Conservation (phyloP, 2,113 vertebrate species). For the Scytalopus superciliaris region DNA sequence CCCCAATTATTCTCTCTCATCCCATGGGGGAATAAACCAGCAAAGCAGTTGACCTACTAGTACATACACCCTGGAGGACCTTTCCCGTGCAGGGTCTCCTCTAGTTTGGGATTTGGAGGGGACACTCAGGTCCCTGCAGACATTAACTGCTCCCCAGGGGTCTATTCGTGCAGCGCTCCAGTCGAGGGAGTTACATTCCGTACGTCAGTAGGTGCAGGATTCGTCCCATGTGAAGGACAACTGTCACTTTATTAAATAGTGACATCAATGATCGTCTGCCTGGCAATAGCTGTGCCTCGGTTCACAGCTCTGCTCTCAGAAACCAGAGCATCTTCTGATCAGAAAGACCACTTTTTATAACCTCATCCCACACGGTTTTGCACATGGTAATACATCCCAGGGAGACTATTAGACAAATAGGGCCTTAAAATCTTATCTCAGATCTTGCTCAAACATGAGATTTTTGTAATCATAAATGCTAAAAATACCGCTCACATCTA, state of each 20-base stretch:
- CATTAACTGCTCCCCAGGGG: background rate
- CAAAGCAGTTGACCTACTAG: slow-evolving; percentile 47
- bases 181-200: background rate
- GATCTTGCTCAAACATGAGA: slow-evolving; percentile 30
- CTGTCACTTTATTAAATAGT: slow-evolving; percentile 39
- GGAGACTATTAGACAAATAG: slow-evolving; percentile 45
- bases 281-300: background rate
- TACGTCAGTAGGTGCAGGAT: background rate
- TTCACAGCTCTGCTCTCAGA: background rate
- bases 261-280: background rate
- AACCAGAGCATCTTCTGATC: background rate
- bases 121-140: background rate
- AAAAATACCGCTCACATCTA: background rate
- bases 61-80: background rate
- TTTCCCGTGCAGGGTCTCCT: background rate
- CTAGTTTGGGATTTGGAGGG: slow-evolving; percentile 9
- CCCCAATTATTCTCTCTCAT: slow-evolving; percentile 46
- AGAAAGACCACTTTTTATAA: background rate
- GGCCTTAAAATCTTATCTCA: slow-evolving; percentile 47
- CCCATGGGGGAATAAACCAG: background rate
- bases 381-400: slow-evolving; percentile 17
- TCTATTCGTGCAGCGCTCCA: background rate
- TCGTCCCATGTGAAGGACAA: background rate
- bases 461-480: slow-evolving; percentile 55
- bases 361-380: background rate